These are phyloP conservation scores for Antheraea mylitta DNA, from an alignment of 1,140 invertebrate species.

Conservation along the genomic window DNA sequence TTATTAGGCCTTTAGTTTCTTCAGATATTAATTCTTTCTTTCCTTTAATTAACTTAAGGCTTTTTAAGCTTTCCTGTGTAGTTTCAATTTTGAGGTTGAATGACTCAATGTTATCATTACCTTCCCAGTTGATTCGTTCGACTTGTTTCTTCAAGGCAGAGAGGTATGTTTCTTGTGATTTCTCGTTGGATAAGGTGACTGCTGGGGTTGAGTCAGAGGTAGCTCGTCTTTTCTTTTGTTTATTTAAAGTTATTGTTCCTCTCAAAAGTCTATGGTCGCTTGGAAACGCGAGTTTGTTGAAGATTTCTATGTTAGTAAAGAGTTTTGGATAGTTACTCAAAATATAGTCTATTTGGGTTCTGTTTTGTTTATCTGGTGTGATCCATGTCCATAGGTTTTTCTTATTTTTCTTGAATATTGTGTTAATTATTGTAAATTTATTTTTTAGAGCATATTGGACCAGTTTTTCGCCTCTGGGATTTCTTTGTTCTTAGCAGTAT, in stretches of 20 bases:
- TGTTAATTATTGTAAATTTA: constrained; percentile 33
- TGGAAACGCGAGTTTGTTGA: constrained; percentile 25
- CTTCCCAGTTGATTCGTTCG: too few relatives aligned
- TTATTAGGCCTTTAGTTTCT: constrained; percentile 21
- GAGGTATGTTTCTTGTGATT: too few relatives aligned
- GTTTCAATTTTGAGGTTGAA: too few relatives aligned
- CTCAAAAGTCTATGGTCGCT: constrained; percentile 32
- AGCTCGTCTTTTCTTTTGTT: constrained; percentile 23
- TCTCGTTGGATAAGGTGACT: too few relatives aligned
- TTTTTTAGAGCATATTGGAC: constrained; percentile 27
- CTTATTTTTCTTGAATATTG: constrained; percentile 33
- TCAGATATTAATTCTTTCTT: constrained; percentile 12
- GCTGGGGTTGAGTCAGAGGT: too few relatives aligned
- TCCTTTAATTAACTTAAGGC: constrained; percentile 2
- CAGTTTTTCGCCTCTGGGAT: constrained; percentile 32
- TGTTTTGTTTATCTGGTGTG: constrained; percentile 25
- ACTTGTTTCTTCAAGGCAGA: too few relatives aligned
- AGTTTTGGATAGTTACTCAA: constrained; percentile 22
- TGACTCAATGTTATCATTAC: too few relatives aligned
- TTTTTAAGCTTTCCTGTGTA: too few relatives aligned
- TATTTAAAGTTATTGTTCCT: constrained; percentile 24
- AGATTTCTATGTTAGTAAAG: constrained; percentile 31
- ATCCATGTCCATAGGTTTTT: constrained; percentile 37
- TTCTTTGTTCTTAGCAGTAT: constrained; percentile 27
- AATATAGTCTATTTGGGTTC: constrained; percentile 36